phyloP scores from a whole-genome alignment of 2,888 invertebrate species.

The Allolobophora icterica region DNA sequence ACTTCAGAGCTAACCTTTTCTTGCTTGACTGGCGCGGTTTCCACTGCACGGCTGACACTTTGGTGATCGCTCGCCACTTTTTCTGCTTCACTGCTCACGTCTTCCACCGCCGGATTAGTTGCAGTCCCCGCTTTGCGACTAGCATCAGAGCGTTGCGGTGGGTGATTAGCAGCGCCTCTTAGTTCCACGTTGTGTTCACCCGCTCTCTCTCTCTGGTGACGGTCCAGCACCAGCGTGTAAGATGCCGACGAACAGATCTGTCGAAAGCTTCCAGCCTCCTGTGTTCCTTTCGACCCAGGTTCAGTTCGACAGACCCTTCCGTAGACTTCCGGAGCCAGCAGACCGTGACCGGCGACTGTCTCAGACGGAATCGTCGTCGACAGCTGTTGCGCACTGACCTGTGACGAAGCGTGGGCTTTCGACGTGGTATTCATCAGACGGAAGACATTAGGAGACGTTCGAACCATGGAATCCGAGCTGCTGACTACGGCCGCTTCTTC shows the following conservation, averaged over 20 bases:
- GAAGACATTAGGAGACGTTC: background rate
- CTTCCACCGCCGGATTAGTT: background rate
- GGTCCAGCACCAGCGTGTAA: background rate
- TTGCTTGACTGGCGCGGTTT: background rate
- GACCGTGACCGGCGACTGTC: background rate
- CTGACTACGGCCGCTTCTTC: background rate
- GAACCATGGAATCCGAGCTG: background rate
- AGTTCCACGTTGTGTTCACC: background rate
- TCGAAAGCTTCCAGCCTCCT: background rate
- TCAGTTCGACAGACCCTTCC: background rate
- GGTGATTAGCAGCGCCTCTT: background rate
- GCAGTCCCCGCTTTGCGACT: background rate
- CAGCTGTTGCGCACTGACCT: background rate
- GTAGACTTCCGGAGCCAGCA: background rate
- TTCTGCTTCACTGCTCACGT: background rate
- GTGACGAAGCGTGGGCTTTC: background rate
- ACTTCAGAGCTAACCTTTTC: background rate
- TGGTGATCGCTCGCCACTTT: background rate
- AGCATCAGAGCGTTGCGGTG: background rate
- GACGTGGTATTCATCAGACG: background rate
- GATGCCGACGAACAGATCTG: conserved; percentile 14
- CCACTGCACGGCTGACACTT: background rate
- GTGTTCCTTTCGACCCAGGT: background rate
- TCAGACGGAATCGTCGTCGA: background rate
- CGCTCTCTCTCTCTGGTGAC: background rate